Conservation (phyloP, 2,797 vertebrate genomes). For the Adrianichthys oophorus region DNA sequence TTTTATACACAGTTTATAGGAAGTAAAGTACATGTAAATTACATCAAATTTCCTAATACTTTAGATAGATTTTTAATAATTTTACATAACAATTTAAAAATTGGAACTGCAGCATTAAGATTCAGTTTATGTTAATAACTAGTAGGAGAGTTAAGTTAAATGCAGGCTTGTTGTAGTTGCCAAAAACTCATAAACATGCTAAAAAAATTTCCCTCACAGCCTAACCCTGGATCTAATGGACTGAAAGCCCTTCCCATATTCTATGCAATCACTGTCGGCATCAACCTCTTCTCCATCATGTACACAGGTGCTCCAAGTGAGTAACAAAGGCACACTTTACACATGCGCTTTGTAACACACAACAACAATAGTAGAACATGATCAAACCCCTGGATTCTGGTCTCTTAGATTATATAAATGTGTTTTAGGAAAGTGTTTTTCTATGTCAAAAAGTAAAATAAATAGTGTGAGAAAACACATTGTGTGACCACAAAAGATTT, state of each 20-base stretch:
- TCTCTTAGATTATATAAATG: too few relatives aligned
- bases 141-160: too few relatives aligned
- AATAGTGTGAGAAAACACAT: constrained; percentile 18
- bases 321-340: constrained; percentile 55
- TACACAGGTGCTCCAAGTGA: constrained; percentile 92
- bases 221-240: constrained; percentile 90
- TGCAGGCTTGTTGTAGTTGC: too few relatives aligned
- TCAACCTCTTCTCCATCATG: constrained; percentile 97
- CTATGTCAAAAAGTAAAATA: background rate
- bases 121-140: too few relatives aligned
- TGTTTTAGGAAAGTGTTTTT: too few relatives aligned
- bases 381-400: constrained; percentile 17
- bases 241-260: constrained; percentile 90
- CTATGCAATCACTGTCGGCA: constrained; percentile 89
- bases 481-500: constrained; percentile 45
- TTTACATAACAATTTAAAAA: too few relatives aligned
- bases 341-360: background rate
- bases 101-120: too few relatives aligned
- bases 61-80: too few relatives aligned
- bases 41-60: too few relatives aligned
- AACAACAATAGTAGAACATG: constrained; percentile 22
- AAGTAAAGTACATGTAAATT: too few relatives aligned
- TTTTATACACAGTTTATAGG: too few relatives aligned
- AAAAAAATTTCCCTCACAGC: constrained; percentile 63
- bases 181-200: too few relatives aligned